These are phyloP conservation scores for Papilio gigon DNA, from an alignment of 2,888 invertebrate species.

Conservation along the genomic window DNA sequence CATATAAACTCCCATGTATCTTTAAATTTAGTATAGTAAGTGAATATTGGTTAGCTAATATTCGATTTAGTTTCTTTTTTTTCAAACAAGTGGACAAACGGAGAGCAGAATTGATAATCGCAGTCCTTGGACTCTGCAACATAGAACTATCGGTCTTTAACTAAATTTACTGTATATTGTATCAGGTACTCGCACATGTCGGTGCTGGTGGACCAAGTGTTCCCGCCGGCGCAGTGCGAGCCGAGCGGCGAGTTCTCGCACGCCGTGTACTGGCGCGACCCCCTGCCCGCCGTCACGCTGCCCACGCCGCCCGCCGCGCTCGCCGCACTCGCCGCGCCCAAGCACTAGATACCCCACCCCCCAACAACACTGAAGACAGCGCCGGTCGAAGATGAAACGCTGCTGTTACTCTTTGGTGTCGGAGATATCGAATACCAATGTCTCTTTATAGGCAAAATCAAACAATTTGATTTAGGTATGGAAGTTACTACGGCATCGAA, in stretches of 20 bases:
- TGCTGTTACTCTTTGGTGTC: too few relatives aligned
- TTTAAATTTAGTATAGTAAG: too few relatives aligned
- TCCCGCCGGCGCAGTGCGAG: slow-evolving; percentile 89
- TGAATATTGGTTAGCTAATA: too few relatives aligned
- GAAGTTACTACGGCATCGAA: too few relatives aligned
- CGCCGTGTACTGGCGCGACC: slow-evolving; percentile 97
- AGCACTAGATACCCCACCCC: background rate
- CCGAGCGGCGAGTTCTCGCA: slow-evolving; percentile 88
- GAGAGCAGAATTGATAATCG: too few relatives aligned
- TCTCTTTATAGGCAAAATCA: background rate
- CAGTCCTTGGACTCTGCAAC: too few relatives aligned
- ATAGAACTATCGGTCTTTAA: too few relatives aligned
- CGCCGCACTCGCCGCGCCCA: slow-evolving; percentile 3
- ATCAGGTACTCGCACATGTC: slow-evolving; percentile 96
- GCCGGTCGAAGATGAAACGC: background rate
- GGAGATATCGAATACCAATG: too few relatives aligned
- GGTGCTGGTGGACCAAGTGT: slow-evolving; percentile 97
- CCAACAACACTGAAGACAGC: background rate
- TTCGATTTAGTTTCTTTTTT: too few relatives aligned
- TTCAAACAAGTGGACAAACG: too few relatives aligned
- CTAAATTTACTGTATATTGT: slow-evolving; percentile 20
- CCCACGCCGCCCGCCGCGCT: slow-evolving; percentile 50
- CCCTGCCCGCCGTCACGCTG: slow-evolving; percentile 81
- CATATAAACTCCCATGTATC: too few relatives aligned
- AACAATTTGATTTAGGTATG: background rate